Evolutionary conservation across 2,113 vertebrate genomes (phyloP).

Genomic region (Gymnogyps californianus): DNA sequence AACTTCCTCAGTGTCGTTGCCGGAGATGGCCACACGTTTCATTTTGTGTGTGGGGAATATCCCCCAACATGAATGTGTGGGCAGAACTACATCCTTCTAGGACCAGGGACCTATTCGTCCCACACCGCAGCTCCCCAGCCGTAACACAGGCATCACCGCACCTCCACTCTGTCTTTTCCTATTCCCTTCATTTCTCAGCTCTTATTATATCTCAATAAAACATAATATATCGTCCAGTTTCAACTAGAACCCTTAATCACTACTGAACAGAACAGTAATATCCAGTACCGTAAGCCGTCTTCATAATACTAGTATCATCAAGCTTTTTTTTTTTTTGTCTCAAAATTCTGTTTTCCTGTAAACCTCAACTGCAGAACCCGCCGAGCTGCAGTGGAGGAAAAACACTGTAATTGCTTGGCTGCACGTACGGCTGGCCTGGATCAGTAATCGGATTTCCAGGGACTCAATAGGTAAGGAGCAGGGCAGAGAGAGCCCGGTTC

Average conservation of each 20-base stretch:
- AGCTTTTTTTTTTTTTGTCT: neutral
- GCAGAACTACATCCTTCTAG: neutral
- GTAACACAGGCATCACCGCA: neutral
- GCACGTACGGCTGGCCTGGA: constrained; percentile 32
- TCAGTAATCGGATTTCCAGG: constrained; percentile 56
- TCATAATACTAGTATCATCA: constrained; percentile 44
- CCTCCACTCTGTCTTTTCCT: neutral
- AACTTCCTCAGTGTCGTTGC: neutral
- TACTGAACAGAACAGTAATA: neutral
- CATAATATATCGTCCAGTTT: neutral
- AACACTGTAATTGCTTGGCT: constrained; percentile 55
- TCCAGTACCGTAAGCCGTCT: neutral
- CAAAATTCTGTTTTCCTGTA: neutral
- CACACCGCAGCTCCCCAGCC: neutral
- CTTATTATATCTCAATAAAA: neutral
- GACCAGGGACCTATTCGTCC: neutral
- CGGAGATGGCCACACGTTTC: neutral
- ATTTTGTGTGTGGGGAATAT: neutral
- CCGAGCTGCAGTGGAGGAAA: neutral
- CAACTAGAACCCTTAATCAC: constrained; percentile 47
- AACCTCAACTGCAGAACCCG: neutral
- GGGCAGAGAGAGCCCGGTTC: constrained; percentile 31
- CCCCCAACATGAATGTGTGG: rapidly evolving
- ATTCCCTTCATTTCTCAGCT: neutral
- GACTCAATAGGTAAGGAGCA: constrained; percentile 49